phyloP scores from a whole-genome alignment of 2,797 vertebrate species.

The Mus spretus region DNA sequence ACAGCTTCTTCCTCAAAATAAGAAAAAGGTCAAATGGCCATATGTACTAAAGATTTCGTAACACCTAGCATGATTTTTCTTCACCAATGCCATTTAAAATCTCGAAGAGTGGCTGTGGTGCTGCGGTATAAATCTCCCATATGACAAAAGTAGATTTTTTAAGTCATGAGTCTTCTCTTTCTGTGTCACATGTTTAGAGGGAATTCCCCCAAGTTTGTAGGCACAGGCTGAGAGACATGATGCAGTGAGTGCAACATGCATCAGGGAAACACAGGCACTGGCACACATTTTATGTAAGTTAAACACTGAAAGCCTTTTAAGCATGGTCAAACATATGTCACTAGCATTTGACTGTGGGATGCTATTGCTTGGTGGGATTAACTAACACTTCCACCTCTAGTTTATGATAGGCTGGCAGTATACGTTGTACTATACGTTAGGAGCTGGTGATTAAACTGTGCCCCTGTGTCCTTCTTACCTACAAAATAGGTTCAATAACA shows the following conservation, averaged over 20 bases:
- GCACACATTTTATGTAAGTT: background rate
- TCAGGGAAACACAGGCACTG: background rate
- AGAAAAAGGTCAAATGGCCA: background rate
- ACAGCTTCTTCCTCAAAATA: background rate
- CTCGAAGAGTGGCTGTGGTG: background rate
- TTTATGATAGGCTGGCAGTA: background rate
- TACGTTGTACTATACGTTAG: background rate
- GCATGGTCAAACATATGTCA: background rate
- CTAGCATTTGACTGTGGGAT: too few species aligned
- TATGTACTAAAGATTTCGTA: background rate
- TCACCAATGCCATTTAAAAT: background rate
- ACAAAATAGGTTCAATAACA: background rate
- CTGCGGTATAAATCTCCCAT: background rate
- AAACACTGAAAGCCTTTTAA: background rate
- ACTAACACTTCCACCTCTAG: background rate
- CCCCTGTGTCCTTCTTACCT: background rate
- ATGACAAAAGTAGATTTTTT: background rate
- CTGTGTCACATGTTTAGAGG: background rate
- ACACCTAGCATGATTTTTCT: background rate
- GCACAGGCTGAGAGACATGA: background rate
- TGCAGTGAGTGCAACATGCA: background rate
- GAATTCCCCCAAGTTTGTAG: background rate
- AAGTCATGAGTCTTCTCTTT: background rate
- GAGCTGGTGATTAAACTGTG: background rate
- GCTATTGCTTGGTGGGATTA: background rate